phyloP scores from a whole-genome alignment of 2,113 vertebrate species.

The Hyperoodon ampullatus region DNA sequence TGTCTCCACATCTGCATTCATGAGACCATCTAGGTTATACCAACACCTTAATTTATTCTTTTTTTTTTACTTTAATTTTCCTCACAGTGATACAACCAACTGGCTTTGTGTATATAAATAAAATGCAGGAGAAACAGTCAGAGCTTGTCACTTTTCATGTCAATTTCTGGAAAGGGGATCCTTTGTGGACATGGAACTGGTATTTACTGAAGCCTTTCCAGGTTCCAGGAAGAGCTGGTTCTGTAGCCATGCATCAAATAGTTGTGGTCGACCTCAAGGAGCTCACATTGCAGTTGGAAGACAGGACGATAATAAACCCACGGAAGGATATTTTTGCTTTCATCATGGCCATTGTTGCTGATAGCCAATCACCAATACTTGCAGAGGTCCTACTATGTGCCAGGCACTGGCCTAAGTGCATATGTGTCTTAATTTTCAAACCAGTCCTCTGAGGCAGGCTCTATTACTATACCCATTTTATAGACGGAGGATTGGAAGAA shows the following conservation, averaged over 20 bases:
- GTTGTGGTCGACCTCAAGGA: not conserved
- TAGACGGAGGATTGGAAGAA: not conserved
- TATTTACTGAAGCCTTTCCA: not conserved
- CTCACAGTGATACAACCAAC: not conserved
- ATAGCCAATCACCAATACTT: not conserved
- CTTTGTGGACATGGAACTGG: not conserved
- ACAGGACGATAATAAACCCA: not conserved
- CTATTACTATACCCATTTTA: not conserved
- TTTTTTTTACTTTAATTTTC: not conserved
- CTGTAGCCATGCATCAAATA: no score
- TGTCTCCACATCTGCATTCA: not conserved
- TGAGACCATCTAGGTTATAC: not conserved
- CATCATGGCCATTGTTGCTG: not conserved
- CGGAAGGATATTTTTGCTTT: not conserved
- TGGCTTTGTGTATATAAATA: not conserved
- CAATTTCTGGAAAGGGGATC: not conserved
- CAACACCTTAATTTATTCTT: not conserved
- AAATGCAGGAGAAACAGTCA: not conserved
- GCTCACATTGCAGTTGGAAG: not conserved
- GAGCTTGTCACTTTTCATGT: not conserved
- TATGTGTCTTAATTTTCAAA: not conserved
- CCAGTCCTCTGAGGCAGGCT: not conserved
- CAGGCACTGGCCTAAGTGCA: not conserved
- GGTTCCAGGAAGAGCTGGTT: not conserved
- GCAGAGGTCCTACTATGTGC: not conserved